phyloP scores from a whole-genome alignment of 2,113 vertebrate species.

The Aythya baeri region DNA sequence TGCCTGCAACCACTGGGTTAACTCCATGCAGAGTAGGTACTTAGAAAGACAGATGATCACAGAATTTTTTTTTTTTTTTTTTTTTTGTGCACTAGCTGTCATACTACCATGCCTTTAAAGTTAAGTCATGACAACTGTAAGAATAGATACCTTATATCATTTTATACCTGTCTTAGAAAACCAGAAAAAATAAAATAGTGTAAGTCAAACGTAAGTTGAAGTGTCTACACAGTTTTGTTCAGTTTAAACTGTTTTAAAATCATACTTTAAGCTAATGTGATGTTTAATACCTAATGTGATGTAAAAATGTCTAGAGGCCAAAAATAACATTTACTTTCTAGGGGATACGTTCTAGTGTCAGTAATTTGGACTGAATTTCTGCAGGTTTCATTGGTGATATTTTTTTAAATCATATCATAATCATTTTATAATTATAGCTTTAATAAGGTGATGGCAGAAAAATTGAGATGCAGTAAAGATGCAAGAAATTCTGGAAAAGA shows the following conservation, averaged over 20 bases:
- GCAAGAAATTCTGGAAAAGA: neutral
- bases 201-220: neutral
- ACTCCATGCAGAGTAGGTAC: neutral
- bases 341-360: neutral
- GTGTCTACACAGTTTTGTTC: neutral
- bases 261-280: neutral
- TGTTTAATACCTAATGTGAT: neutral
- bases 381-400: neutral
- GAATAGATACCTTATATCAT: neutral
- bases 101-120: neutral
- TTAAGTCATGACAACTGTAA: neutral
- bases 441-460: neutral
- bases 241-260: neutral
- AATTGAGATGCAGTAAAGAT: neutral
- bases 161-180: neutral
- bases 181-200: neutral
- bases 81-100: neutral
- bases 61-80: neutral
- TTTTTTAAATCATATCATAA: no score
- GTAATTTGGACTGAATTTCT: neutral
- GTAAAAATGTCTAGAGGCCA: neutral
- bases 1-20: neutral
- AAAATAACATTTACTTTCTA: neutral
- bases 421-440: neutral
- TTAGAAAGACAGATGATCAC: neutral